Percentiles rank a stretch among this genome's conserved stretches.
These are phyloP conservation scores for Lutjanus campechanus DNA, from an alignment of 2,797 vertebrate species.

Conservation along the genomic window DNA sequence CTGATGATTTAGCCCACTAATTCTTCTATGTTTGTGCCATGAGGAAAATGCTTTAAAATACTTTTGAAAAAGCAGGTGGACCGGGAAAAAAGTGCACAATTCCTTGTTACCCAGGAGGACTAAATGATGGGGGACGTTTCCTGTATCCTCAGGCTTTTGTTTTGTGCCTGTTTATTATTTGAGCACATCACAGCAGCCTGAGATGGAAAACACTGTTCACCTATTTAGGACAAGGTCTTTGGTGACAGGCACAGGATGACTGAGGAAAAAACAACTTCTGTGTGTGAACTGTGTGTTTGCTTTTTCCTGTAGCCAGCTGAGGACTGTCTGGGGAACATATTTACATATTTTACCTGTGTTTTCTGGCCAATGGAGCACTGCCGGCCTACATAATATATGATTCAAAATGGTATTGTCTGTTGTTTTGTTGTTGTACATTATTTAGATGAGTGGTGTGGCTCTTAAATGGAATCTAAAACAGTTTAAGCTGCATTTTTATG, in stretches of 20 bases:
- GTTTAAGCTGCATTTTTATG: conserved; percentile 1
- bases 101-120: too few relatives aligned
- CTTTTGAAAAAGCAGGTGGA: neutral
- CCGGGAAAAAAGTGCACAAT: conserved; percentile 31
- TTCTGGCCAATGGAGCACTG: neutral
- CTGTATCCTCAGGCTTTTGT: conserved; percentile 48
- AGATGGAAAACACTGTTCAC: conserved; percentile 39
- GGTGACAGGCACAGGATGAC: conserved; percentile 19
- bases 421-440: neutral
- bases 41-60: conserved; percentile 21
- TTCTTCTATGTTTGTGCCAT: conserved; percentile 14
- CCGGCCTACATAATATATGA: neutral
- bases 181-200: conserved; percentile 27
- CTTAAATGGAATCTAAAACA: neutral
- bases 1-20: conserved; percentile 10
- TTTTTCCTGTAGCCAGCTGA: conserved; percentile 46
- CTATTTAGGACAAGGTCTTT: conserved; percentile 44
- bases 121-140: conserved; percentile 57
- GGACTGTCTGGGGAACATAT: conserved; percentile 17
- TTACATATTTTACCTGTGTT: conserved; percentile 13
- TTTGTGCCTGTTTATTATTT: conserved; percentile 49
- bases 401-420: neutral
- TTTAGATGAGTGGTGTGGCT: conserved; percentile 12
- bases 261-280: conserved; percentile 51
- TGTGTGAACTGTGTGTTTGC: conserved; percentile 25